Evolutionary conservation across 2,888 invertebrate genomes (phyloP), one percentile per base, ranked within the genome.

Genomic region (Nebria brevicollis): DNA sequence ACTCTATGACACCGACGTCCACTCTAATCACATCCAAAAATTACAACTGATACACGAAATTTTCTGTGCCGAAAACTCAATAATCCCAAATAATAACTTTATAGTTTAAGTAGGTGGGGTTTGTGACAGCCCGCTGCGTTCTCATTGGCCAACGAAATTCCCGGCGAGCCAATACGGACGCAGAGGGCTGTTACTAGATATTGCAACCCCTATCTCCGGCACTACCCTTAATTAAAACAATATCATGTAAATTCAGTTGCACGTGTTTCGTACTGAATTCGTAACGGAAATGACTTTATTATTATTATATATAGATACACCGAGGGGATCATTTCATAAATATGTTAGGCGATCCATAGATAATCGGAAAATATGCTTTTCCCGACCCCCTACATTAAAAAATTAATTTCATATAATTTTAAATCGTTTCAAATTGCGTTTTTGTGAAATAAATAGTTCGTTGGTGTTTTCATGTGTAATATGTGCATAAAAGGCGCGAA

Each of bases 171-270:
- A 80, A 80, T 80, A n/a, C 25, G 11, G 54, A 13, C 2, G 6
- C 25, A 13, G 72, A 80, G 64, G 80, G 80, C 80, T 80, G 80
- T 75, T 65, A 75, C 78, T 66, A 42, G 1, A 25, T 70, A 75
- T 20, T 75, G 75, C 65, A 75, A 54, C 80, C 80, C 75, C 75
- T 64, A 73, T 65, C 26, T 72, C 64, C 43, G 15, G 20, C 11
- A 34, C 34, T 34, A 34, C 64, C 13, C 41, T 73, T 80, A 80
- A 80, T 80, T 80, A 80, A 80, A 75, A 80, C 80, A 80, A 80
- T 80, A 80, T 75, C 80, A 80, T 80, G 80, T 80, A 80, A 80
- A 80, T 80, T 80, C 72, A 72, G 66, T 15, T 66, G 66, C 34
- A 54, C 54, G 54, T 54, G 54, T 54, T 54, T 54, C 54, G 13